These are phyloP conservation scores for Poeciliopsis occidentalis DNA, from an alignment of 2,113 vertebrate genomes.

Conservation along the genomic window DNA sequence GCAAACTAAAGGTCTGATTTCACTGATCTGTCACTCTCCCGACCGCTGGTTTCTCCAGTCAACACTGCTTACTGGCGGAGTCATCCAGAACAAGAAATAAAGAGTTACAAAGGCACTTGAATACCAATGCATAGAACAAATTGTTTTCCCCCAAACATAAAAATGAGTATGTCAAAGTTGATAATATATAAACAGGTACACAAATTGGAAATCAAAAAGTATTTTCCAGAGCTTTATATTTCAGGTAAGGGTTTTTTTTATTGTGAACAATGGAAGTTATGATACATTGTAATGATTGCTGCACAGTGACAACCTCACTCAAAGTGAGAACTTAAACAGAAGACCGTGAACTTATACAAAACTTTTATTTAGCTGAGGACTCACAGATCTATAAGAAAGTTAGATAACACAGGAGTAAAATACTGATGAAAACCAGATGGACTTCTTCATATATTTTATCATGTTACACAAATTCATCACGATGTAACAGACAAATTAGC, in stretches of 20 bases:
- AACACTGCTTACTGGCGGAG: slow-evolving; percentile 18
- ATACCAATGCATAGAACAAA: slow-evolving; percentile 3
- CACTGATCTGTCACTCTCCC: slow-evolving; percentile 63
- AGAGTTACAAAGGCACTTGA: slow-evolving; percentile 6
- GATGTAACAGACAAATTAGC: slow-evolving; percentile 23
- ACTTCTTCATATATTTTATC: slow-evolving; percentile 11
- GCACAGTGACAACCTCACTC: slow-evolving; percentile 20
- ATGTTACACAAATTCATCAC: slow-evolving; percentile 29
- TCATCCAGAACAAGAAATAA: slow-evolving; percentile 11
- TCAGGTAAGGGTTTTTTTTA: slow-evolving; percentile 29
- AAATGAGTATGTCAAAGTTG: neutral
- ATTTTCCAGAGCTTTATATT: slow-evolving; percentile 3
- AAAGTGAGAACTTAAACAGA: slow-evolving; percentile 15
- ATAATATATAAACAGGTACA: slow-evolving; percentile 6
- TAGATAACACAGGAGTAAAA: slow-evolving; percentile 23
- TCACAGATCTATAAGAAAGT: slow-evolving; percentile 7
- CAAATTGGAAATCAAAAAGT: neutral
- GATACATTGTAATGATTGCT: slow-evolving; percentile 13
- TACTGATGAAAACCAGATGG: neutral
- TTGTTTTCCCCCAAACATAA: neutral
- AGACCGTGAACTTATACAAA: slow-evolving; percentile 9
- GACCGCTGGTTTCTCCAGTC: slow-evolving; percentile 14
- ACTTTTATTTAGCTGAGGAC: slow-evolving; percentile 22
- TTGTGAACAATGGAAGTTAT: slow-evolving; percentile 49
- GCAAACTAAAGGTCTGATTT: slow-evolving; percentile 73